Base-by-base conservation (phyloP, 2,888 invertebrate genomes). In the Tanytarsus gracilentus region DNA sequence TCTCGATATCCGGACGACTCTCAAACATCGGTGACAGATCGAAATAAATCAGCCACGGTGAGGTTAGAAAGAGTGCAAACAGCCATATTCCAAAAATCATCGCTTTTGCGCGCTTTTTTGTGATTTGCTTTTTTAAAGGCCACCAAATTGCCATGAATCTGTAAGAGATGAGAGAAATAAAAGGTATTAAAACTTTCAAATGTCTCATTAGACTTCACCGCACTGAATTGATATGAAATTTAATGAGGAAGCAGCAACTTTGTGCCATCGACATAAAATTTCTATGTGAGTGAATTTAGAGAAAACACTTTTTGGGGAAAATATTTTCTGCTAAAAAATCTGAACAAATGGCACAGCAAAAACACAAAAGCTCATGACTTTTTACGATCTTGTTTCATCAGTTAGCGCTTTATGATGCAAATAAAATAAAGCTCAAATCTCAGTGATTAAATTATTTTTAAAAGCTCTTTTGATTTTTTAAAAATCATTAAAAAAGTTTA, bases 131-230 rank as follows among this genome's bases (percentile, higher is more conserved):
- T 69, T 89, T 90, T 67, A 95, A 74, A 2, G 93, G 92, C 85
- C 91, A 93, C 88, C 95, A 94, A 68, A 95, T 96, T 49, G 95
- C 95, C 66, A 95, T 79, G 72, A 94, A 95, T 78, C 95, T 95
- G 85, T 16, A 85, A 81, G 77, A 75, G 74, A 64, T 1, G 3
- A 51, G 26, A 14, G 66, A 64, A 68, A 66, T 62, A 62, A 49
- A 29, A 16, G 59, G 11, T 50, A 48, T 48, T 6, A n/a, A n/a
- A n/a, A n/a, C n/a, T n/a, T n/a, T n/a, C n/a, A n/a, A n/a, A n/a
- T n/a, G 33, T n/a, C 33, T 33, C 33, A 11, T 29, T 29, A 9
- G 5, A 7, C 9, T 29, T 7, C 29, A 7, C 29, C 9, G 29
- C 5, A 29, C 9, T 29, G 7, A 29, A 29, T 29, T 29, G 29